phyloP scores from a whole-genome alignment of 2,797 vertebrate species.

The Rachycentron canadum region DNA sequence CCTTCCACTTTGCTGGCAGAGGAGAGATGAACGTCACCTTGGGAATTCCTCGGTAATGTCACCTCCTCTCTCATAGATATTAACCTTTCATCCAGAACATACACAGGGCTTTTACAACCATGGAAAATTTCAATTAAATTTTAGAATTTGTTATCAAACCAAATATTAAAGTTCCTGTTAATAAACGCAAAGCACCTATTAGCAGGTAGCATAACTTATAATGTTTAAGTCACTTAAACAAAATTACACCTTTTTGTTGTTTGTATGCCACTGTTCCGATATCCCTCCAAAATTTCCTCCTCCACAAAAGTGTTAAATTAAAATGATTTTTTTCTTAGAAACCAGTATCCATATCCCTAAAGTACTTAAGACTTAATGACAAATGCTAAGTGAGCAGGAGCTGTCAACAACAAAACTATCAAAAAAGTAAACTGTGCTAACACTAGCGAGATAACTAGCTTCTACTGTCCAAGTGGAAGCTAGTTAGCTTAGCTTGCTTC shows the following conservation, averaged over 20 bases:
- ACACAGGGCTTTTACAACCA: no score
- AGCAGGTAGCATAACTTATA: no score
- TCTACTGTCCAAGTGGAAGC: not conserved
- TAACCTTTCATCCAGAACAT: not conserved
- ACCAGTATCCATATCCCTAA: no score
- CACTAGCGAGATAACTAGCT: no score
- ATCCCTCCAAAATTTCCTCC: not conserved
- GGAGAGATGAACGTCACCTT: constrained; percentile 99
- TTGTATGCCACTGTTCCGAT: not conserved
- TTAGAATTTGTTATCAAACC: not conserved
- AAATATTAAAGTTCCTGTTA: not conserved
- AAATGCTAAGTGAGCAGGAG: not conserved
- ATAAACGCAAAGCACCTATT: no score
- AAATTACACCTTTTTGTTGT: not conserved
- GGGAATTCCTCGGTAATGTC: constrained; percentile 94
- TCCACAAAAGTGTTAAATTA: no score
- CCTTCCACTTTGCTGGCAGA: constrained; percentile 98
- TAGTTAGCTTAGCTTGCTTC: not conserved
- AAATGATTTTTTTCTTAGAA: no score
- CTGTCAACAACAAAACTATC: not conserved
- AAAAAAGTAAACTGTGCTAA: no score
- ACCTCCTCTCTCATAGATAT: not conserved
- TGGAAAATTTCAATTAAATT: not conserved
- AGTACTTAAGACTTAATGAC: not conserved
- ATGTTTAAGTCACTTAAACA: no score